Evolutionary conservation across 2,113 vertebrate genomes (phyloP).

Genomic region (Prunella fulvescens): DNA sequence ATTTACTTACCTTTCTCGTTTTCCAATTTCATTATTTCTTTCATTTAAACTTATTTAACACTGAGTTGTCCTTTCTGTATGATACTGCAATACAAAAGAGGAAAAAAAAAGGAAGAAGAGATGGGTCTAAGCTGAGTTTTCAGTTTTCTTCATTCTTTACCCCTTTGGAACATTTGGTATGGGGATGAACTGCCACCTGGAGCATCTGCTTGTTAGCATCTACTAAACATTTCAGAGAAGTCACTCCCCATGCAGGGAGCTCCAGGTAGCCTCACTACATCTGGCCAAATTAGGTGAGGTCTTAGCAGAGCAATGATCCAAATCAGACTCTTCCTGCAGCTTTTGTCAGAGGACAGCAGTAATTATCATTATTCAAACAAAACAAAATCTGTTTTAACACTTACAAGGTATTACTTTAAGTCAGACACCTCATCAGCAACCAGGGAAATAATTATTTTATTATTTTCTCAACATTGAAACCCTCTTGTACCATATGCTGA

Average conservation of each 20-base stretch:
- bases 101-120: not conserved
- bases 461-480: not conserved
- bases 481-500: not conserved
- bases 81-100: not conserved
- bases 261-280: not conserved
- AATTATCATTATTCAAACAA: not conserved
- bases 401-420: not conserved
- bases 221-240: not conserved
- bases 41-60: not conserved
- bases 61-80: rapidly evolving
- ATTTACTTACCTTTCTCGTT: not conserved
- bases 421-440: not conserved
- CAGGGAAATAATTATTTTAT: not conserved
- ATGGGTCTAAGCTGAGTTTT: not conserved
- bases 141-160: not conserved
- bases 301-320: not conserved
- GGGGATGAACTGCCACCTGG: not conserved
- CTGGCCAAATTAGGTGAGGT: not conserved
- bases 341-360: not conserved
- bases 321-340: not conserved
- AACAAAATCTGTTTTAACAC: not conserved
- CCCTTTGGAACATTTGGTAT: not conserved
- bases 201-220: not conserved
- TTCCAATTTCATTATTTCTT: not conserved
- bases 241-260: not conserved